Percentiles rank a stretch among this genome's conserved stretches.
These are phyloP conservation scores for Cinara cedri DNA, from an alignment of 2,888 invertebrate genomes.

Conservation along the genomic window DNA sequence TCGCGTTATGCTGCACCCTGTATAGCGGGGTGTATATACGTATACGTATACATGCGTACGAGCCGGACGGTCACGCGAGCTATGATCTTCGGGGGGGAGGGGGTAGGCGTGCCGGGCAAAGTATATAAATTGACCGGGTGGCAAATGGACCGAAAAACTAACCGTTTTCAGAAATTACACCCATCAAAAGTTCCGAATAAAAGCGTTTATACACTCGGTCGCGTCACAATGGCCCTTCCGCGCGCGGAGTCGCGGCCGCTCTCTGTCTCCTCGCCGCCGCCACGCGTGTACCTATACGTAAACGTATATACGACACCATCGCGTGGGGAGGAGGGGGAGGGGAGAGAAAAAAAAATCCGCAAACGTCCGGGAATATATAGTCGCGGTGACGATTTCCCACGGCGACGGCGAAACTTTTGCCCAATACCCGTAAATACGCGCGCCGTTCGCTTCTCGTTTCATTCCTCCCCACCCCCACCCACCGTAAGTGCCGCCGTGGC, in stretches of 20 bases:
- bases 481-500: too few species aligned
- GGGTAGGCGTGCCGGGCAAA: conserved; percentile 27
- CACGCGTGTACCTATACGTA: background rate
- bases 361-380: conserved; percentile 3
- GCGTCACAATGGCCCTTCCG: conserved; percentile 44
- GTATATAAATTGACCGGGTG: conserved; percentile 50
- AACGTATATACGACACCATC: too few species aligned
- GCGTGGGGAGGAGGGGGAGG: too few species aligned
- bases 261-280: background rate
- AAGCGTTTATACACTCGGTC: conserved; percentile 55
- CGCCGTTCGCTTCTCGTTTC: too few species aligned
- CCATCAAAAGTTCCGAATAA: conserved; percentile 56
- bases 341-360: background rate
- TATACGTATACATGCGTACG: background rate
- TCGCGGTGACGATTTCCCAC: conserved; percentile 15
- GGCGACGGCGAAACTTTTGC: background rate
- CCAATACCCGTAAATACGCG: background rate
- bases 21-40: too few species aligned
- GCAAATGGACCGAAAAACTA: conserved; percentile 56
- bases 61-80: background rate
- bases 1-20: background rate
- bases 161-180: conserved; percentile 54
- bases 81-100: background rate
- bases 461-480: too few species aligned
- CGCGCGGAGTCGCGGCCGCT: background rate